Evolutionary conservation across 92 coral and sea anemone species (phyloP).

Genomic region (Muricea muricata): DNA sequence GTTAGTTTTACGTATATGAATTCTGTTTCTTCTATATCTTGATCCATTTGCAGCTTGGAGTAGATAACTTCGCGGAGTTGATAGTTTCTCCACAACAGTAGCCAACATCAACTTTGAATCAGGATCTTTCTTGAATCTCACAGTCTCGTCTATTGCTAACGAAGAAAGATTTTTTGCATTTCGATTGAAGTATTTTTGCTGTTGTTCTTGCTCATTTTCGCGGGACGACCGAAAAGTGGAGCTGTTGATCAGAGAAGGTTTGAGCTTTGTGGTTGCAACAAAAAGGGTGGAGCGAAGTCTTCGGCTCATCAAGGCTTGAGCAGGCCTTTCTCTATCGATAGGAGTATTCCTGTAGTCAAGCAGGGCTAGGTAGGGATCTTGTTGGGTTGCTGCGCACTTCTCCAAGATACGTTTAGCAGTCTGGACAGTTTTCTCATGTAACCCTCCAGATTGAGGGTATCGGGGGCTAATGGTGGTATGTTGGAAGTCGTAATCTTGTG

Average conservation of each 20-base stretch:
- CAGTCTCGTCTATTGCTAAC: conserved; percentile 5
- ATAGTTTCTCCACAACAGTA: conserved; percentile 6
- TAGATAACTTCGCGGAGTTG: conserved; percentile 12
- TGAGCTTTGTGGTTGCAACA: not conserved
- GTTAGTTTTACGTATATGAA: conserved; percentile 3
- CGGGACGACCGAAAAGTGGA: not conserved
- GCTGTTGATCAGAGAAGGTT: not conserved
- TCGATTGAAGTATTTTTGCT: conserved; percentile 1
- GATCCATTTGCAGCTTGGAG: conserved; percentile 9
- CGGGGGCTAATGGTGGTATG: conserved; percentile 71
- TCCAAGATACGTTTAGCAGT: conserved; percentile 49
- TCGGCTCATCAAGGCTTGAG: conserved; percentile 13
- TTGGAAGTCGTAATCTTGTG: conserved; percentile 49
- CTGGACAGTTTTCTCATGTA: conserved; percentile 64
- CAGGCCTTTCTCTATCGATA: not conserved
- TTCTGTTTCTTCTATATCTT: conserved; percentile 9
- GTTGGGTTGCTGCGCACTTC: conserved; percentile 39
- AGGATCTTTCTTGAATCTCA: not conserved
- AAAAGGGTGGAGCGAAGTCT: not conserved
- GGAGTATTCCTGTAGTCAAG: conserved; percentile 25
- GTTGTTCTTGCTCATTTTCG: not conserved
- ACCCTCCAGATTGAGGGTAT: conserved; percentile 75
- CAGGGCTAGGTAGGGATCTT: conserved; percentile 55
- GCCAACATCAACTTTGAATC: not conserved
- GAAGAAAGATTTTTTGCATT: not conserved